Base-by-base conservation (phyloP, 2,113 vertebrate species). In the Cephalopterus ornatus region DNA sequence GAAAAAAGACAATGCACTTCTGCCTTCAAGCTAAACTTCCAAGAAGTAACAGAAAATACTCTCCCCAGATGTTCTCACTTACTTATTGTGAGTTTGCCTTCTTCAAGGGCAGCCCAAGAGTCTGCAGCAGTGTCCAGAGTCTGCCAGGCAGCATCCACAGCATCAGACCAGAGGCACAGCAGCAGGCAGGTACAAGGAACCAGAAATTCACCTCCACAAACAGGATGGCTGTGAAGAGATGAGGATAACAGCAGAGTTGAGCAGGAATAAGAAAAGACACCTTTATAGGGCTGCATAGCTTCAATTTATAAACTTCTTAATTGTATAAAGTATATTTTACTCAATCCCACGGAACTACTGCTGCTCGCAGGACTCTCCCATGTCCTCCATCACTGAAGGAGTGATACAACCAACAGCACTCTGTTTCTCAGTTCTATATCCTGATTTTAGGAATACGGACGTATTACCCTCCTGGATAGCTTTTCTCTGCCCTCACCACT, bases 31-130 rank as follows among this genome's bases (percentile, higher is more conserved):
- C 75, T 88, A 59, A 70, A 63, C 35, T 61, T 80, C 70, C 32
- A 23, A 88, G 89, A 65, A 27, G 75, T 8, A 79, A 82, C 56
- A 19, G 55, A 59, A 92, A 87, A 46, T 17, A 28, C 65, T 79
- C 83, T 72, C 58, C 79, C 72, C 95, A 97, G 77, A 92, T 96
- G 95, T 95, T 97, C 77, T 82, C 81, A 88, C 88, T 97, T 96
- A 96, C 89, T 88, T 86, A 71, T 19, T 78, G 75, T 59, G 61
- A 52, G 8, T 61, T 41, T 66, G 19, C 21, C 42, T 46, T 37
- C 72, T 85, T 92, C 92, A 53, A 85, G 73, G 47, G 22, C 72
- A 82, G 74, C 50, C 56, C 39, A 24, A 23, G 53, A 33, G 16
- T 4, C 67, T 46, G 46, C 35, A 50, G 81, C 49, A 76, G 28